Percentiles rank a stretch among this genome's conserved stretches.
phyloP scores from a whole-genome alignment of 2,888 invertebrate genomes.

The Drosophila limbata region DNA sequence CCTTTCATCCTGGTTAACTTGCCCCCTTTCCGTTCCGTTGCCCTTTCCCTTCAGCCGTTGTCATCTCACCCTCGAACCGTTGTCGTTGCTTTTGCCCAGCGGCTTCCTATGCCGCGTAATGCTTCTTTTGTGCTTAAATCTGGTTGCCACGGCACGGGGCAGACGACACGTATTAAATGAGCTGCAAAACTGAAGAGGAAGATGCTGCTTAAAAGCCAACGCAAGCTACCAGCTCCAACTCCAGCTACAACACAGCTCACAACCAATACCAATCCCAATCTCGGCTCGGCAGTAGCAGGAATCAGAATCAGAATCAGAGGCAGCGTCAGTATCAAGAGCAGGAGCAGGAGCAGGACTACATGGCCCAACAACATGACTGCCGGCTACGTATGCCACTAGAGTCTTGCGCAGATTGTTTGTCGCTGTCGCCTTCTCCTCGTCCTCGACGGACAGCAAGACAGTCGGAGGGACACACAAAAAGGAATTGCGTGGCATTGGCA shows the following conservation, averaged over 20 bases:
- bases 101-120: constrained; percentile 72
- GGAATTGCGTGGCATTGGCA: constrained; percentile 57
- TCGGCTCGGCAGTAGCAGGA: constrained; percentile 6
- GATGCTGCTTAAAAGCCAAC: constrained; percentile 35
- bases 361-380: constrained; percentile 36
- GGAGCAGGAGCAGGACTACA: constrained; percentile 6
- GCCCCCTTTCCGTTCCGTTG: neutral
- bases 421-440: constrained; percentile 7
- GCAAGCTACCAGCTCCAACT: constrained; percentile 4
- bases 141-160: constrained; percentile 75
- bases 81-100: constrained; percentile 65
- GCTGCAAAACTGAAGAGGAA: constrained; percentile 67
- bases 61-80: constrained; percentile 9
- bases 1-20: constrained; percentile 35
- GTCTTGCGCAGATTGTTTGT: constrained; percentile 74
- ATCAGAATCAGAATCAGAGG: neutral
- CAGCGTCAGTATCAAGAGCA: neutral
- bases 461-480: constrained; percentile 21
- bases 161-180: constrained; percentile 79
- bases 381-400: constrained; percentile 50
- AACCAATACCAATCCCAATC: constrained; percentile 12
- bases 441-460: constrained; percentile 9
- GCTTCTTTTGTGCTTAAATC: constrained; percentile 78
- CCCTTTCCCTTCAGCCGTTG: neutral
- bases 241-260: neutral